Evolutionary conservation across 2,113 vertebrate genomes (phyloP), one percentile per base, ranked within the genome.

Genomic region (Carassius carassius): DNA sequence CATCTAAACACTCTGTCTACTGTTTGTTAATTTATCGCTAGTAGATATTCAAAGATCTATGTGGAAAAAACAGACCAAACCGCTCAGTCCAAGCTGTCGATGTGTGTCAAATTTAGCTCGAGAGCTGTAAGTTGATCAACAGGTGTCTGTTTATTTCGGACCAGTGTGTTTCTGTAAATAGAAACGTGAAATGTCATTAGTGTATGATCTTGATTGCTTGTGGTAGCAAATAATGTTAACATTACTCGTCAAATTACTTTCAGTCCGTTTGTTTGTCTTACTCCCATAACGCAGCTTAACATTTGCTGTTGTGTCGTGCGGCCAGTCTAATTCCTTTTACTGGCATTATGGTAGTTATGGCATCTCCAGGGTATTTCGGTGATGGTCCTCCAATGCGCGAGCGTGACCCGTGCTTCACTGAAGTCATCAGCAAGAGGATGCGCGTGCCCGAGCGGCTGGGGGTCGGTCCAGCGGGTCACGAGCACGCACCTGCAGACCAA

Each of bases 341-440:
- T 82, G 74, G 56, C 13, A 19, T 6, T 41, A 32, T 10, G 16
- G 16, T 25, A 16, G 65, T 49, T 19, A 87, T 84, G 80, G 69
- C 87, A 5, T 54, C 58, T 41, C 12, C 78, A 16, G 49, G 25
- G 21, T 84, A 80, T 41, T 23, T 84, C 19, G 88, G 65, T 8
- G 73, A 62, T 1, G 84, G 32, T 2, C 80, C 58, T 21, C 83
- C 69, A 12, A 72, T 83, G 51, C 84, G 58, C 0, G 67, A 47
- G 6, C 7, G 84, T 44, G 94, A 95, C 79, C 83, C 90, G 23
- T 63, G 74, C 80, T 95, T 94, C 86, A 92, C 90, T 2, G 95
- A 95, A 75, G 86, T 88, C 87, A 94, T 95, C 91, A 93, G 75
- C 83, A 92, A 93, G n/a, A 92, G 88, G 81, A 95, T 95, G 94